A percentile compares a stretch with the other conserved stretches of the same genome.
Conservation (phyloP, 2,888 invertebrate species). For the Dryococelus australis region DNA sequence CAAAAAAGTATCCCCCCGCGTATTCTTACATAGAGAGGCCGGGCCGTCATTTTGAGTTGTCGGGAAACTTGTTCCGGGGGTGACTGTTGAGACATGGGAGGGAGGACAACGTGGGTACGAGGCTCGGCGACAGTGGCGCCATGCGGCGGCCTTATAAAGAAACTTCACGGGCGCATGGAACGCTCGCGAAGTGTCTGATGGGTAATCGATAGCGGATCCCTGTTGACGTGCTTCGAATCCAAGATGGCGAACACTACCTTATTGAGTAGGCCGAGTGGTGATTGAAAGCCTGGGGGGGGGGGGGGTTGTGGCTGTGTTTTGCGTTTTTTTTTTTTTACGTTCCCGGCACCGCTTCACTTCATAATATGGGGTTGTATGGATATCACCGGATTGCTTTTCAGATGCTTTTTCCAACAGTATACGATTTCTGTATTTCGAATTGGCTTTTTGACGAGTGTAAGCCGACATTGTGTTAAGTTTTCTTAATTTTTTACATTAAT, state of each 20-base stretch:
- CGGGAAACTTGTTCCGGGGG: not conserved
- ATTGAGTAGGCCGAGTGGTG: not conserved
- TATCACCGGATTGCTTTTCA: no score
- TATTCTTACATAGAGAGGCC: not conserved
- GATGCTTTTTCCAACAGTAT: no score
- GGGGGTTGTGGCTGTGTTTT: no score
- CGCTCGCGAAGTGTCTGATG: not conserved
- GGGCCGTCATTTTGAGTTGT: not conserved
- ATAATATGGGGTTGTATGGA: no score
- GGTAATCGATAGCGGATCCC: constrained; percentile 2
- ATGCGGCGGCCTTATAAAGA: constrained; percentile 25
- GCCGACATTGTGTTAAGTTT: no score
- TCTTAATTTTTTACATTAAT: no score
- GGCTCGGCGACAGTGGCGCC: not conserved
- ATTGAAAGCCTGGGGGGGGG: no score
- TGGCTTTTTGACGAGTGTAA: no score
- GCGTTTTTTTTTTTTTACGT: no score
- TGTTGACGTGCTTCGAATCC: not conserved
- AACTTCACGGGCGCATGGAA: constrained; percentile 4
- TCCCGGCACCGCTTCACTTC: no score
- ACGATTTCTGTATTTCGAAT: no score
- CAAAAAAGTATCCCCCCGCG: constrained; percentile 22
- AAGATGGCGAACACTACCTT: not conserved
- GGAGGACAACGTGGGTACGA: not conserved
- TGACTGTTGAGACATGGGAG: not conserved